A percentile compares a stretch with the other conserved stretches of the same genome.
Conservation (phyloP, 2,113 vertebrate species). For the Diadophis punctatus region DNA sequence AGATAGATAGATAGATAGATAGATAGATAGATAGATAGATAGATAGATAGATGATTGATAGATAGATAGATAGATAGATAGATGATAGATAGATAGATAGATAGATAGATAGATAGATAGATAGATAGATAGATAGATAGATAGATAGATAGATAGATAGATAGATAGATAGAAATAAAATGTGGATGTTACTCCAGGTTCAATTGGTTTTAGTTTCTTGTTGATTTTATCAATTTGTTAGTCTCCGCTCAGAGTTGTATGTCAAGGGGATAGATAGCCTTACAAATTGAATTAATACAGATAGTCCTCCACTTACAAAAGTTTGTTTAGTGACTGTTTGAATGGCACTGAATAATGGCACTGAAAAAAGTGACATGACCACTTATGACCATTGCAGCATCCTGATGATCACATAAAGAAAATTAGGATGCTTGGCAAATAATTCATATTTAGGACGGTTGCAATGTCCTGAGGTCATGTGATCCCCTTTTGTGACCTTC, state of each 20-base stretch:
- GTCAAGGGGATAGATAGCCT: neutral
- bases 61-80: too few relatives aligned
- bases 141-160: too few relatives aligned
- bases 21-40: too few relatives aligned
- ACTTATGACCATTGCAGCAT: too few relatives aligned
- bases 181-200: neutral
- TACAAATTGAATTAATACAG: neutral
- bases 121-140: too few relatives aligned
- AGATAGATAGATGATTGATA: too few relatives aligned
- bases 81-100: too few relatives aligned
- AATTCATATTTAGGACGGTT: neutral
- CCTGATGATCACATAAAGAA: too few relatives aligned
- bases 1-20: too few relatives aligned
- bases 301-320: neutral
- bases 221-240: neutral
- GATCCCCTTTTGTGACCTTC: neutral
- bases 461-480: neutral
- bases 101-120: too few relatives aligned
- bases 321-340: neutral
- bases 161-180: neutral
- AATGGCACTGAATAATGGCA: neutral
- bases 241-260: neutral
- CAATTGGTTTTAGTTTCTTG: neutral
- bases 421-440: neutral
- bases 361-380: neutral